These are phyloP conservation scores for Mobula hypostoma DNA, from an alignment of 2,113 vertebrate species.

Conservation along the genomic window DNA sequence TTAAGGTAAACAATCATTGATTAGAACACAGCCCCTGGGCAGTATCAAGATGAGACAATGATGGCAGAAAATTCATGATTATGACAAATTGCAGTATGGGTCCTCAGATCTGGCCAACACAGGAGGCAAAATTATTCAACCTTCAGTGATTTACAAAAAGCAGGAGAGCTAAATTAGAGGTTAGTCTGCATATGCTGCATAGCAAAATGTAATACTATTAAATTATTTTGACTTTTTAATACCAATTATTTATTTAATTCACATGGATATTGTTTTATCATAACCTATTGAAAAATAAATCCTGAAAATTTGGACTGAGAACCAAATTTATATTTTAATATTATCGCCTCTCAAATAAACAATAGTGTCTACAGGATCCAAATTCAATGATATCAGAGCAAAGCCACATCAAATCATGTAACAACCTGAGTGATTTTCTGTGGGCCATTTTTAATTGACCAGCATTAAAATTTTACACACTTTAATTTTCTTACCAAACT, in stretches of 20 bases:
- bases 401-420: neutral
- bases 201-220: neutral
- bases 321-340: neutral
- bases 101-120: neutral
- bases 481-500: neutral
- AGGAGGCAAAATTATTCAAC: neutral
- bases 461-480: neutral
- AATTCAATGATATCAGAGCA: neutral
- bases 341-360: neutral
- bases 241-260: neutral
- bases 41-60: conserved; percentile 29
- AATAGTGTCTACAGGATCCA: neutral
- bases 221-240: neutral
- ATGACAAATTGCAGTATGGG: conserved; percentile 16
- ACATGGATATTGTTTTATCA: neutral
- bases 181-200: neutral
- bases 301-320: neutral
- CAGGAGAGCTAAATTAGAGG: neutral
- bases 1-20: conserved; percentile 33
- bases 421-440: neutral
- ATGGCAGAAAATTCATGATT: conserved; percentile 26
- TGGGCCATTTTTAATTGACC: neutral
- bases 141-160: neutral
- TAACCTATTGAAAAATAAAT: neutral
- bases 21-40: conserved; percentile 28